phyloP scores from a whole-genome alignment of 2,797 vertebrate genomes.

The Pipistrellus pipistrellus region DNA sequence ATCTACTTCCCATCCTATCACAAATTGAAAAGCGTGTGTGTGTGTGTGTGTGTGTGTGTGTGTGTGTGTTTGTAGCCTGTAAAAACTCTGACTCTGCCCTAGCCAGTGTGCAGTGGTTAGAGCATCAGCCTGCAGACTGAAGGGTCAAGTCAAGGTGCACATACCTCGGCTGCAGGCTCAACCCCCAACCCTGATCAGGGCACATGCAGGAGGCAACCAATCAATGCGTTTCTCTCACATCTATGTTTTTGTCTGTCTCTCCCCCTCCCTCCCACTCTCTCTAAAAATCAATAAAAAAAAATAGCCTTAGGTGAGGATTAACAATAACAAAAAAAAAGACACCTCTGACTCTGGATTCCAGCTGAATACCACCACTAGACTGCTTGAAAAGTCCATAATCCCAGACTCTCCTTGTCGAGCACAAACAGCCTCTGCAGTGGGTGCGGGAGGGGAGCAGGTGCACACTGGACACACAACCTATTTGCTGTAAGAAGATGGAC shows the following conservation, averaged over 20 bases:
- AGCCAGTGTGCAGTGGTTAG: too few relatives aligned
- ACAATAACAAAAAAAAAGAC: too few relatives aligned
- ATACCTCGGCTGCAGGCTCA: too few relatives aligned
- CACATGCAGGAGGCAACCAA: too few relatives aligned
- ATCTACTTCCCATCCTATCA: background rate
- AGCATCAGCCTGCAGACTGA: too few relatives aligned
- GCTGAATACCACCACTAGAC: background rate
- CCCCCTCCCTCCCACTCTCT: too few relatives aligned
- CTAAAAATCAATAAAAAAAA: too few relatives aligned
- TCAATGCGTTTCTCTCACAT: too few relatives aligned
- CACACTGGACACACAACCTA: background rate
- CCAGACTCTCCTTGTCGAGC: background rate
- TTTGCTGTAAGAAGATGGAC: background rate
- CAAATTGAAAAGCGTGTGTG: background rate
- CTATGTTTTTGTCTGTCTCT: too few relatives aligned
- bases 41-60: background rate
- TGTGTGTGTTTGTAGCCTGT: background rate
- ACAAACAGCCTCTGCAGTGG: background rate
- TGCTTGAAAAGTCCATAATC: background rate
- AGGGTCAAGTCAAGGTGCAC: too few relatives aligned
- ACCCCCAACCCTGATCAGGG: too few relatives aligned
- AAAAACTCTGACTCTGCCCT: background rate
- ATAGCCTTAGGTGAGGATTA: too few relatives aligned
- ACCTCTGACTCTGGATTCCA: background rate
- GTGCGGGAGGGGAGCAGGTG: background rate